Evolutionary conservation across 92 coral and sea anemone genomes (phyloP).

Genomic region (Pocillopora meandrina): DNA sequence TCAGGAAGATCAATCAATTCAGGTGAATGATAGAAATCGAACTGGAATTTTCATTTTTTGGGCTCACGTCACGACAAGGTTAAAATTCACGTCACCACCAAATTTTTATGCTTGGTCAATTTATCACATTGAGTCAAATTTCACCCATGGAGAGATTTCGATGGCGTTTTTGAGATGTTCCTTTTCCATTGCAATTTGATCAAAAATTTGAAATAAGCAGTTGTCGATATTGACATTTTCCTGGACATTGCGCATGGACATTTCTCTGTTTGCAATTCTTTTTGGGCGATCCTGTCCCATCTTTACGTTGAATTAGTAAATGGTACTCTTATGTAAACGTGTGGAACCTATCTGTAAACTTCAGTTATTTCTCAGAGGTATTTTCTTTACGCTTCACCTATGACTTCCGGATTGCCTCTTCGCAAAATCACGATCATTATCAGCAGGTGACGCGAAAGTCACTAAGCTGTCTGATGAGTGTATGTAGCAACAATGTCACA

Average conservation of each 20-base stretch:
- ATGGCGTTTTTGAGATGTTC: not conserved
- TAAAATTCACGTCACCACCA: not conserved
- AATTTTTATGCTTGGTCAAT: not conserved
- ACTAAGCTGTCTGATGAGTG: not conserved
- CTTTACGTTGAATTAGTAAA: not conserved
- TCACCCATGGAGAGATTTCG: not conserved
- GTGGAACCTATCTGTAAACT: not conserved
- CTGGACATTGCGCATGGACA: too few species aligned
- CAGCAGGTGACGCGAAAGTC: not conserved
- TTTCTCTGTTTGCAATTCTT: too few species aligned
- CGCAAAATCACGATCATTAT: constrained; percentile 19
- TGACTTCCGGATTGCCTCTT: constrained; percentile 23
- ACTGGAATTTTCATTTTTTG: not conserved
- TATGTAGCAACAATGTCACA: not conserved
- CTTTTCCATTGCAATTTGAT: too few species aligned
- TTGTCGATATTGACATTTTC: too few species aligned
- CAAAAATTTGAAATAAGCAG: too few species aligned
- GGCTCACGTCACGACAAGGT: not conserved
- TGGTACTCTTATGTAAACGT: constrained; percentile 5
- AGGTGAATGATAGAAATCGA: constrained; percentile 1
- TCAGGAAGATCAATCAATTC: not conserved
- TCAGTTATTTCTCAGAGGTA: not conserved
- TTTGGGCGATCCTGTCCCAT: not conserved
- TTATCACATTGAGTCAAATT: not conserved
- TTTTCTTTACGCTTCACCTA: constrained; percentile 9